These are phyloP conservation scores for Ditula angustiorana DNA, from an alignment of 2,888 invertebrate species.

Conservation along the genomic window DNA sequence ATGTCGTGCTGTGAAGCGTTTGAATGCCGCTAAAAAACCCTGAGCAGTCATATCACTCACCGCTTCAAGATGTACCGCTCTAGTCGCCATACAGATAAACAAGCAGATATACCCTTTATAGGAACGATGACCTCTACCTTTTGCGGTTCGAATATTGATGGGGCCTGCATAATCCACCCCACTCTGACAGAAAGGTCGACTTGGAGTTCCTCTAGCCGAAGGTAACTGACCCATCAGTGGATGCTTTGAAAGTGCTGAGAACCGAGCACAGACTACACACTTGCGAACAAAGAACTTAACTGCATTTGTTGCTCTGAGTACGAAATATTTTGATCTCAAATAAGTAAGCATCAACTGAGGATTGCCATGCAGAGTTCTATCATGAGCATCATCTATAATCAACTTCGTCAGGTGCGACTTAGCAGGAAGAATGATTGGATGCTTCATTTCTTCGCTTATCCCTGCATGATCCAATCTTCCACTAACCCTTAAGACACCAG, in stretches of 20 bases:
- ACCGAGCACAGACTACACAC: background rate
- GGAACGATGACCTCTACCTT: background rate
- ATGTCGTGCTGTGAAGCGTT: too few species aligned
- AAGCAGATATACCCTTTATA: conserved; percentile 7
- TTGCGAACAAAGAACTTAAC: too few species aligned
- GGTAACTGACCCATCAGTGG: background rate
- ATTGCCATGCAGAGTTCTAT: background rate
- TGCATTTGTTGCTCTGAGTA: background rate
- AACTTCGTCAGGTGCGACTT: background rate
- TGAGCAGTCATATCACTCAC: too few species aligned
- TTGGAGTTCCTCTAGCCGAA: background rate
- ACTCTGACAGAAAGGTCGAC: background rate
- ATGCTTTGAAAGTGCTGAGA: background rate
- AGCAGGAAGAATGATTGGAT: too few species aligned
- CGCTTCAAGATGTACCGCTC: background rate
- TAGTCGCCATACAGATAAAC: background rate
- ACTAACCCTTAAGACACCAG: background rate
- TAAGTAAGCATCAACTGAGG: background rate
- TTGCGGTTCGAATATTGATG: background rate
- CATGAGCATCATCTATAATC: background rate
- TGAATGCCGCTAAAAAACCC: too few species aligned
- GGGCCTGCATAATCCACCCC: background rate
- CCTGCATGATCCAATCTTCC: background rate
- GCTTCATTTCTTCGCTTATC: background rate
- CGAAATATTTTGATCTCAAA: background rate